Evolutionary conservation across 2,888 invertebrate genomes (phyloP), one percentile per base, ranked within the genome.

Genomic region (Bombylius discolor): DNA sequence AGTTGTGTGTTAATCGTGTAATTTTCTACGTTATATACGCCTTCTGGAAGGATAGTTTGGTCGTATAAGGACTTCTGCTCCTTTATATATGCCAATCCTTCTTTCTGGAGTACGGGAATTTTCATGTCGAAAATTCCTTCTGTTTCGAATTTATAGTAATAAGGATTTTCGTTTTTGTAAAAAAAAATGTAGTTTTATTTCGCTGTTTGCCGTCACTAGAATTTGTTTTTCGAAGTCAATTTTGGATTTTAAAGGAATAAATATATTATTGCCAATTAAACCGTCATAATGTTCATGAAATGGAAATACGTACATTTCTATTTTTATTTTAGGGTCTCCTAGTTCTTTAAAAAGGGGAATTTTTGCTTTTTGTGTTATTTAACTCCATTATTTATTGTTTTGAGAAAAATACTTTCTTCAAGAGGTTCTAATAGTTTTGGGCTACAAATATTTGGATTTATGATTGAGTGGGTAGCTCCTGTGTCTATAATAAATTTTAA

Each of bases 251-350:
- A 56, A 6, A 48, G 23, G 47, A 4, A 23, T 51, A 1, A 56
- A 9, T 12, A 56, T 45, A 47, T 56, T 14, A n/a, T 57, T 57
- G 23, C 47, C 52, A n/a, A 52, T 52, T 23, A 56, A 34, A 5
- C 48, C 56, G 31, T 56, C 56, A 42, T 48, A 56, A 7, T 39
- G 47, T 9, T 56, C 44, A 23, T 56, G 44, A 34, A 56, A 53
- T 34, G 34, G 36, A 12, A n/a, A 48, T 14, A 55, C 51, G 33
- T 36, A 47, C 23, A 55, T 31, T 14, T 55, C 51, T 4, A 55
- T 44, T 32, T 6, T 47, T 23, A 39, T 32, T 3, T 45, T 47
- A 1, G 51, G 34, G n/a, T 47, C 47, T 32, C 55, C 55, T 11
- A 51, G 36, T 42, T 55, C 51, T 46, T 45, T 31, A 47, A 55